A percentile compares a stretch with the other conserved stretches of the same genome.
phyloP scores from a whole-genome alignment of 2,113 vertebrate genomes.

The Gallinago media region DNA sequence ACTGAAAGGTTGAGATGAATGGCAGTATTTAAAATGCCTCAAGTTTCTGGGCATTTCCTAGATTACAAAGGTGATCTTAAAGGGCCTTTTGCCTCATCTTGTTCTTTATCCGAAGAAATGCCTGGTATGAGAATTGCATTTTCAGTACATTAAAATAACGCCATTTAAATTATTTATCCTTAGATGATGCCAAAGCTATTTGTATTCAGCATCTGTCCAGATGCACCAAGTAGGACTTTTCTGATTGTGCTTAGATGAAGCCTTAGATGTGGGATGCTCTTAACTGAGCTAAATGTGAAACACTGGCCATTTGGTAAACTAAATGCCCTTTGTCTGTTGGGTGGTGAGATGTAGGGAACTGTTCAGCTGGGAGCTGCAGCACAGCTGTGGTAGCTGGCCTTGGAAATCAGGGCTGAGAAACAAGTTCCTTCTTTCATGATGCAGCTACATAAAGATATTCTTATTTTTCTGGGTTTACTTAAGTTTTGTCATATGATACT shows the following conservation, averaged over 20 bases:
- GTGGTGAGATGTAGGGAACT: neutral
- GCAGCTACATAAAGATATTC: neutral
- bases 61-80: neutral
- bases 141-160: neutral
- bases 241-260: neutral
- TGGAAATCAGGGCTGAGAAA: neutral
- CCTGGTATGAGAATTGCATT: neutral
- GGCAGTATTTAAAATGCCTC: neutral
- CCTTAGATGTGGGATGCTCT: neutral
- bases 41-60: neutral
- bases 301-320: neutral
- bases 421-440: constrained; percentile 36
- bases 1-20: neutral
- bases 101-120: neutral
- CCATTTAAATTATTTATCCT: neutral
- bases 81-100: neutral
- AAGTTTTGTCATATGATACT: neutral
- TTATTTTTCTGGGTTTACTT: neutral
- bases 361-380: constrained; percentile 23
- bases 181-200: neutral
- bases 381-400: constrained; percentile 28
- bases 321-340: constrained; percentile 13
- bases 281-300: neutral
- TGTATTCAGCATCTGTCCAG: neutral
- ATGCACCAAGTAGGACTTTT: neutral